Conservation (phyloP, 2,888 invertebrate genomes). For the Onthophagus sagittarius region DNA sequence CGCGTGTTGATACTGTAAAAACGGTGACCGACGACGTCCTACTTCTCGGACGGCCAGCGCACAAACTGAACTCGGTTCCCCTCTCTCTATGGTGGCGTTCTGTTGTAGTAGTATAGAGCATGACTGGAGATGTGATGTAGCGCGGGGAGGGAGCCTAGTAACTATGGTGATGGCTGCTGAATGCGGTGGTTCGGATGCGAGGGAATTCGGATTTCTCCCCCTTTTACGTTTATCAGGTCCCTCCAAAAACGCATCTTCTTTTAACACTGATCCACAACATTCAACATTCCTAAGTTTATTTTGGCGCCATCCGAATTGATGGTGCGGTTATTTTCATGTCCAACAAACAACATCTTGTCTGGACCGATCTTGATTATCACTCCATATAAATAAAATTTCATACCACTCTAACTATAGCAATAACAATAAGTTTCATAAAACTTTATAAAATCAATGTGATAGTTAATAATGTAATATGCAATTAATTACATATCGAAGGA, state of each 20-base stretch:
- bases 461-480: too few relatives aligned
- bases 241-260: background rate
- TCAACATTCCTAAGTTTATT: background rate
- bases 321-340: background rate
- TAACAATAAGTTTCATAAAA: too few relatives aligned
- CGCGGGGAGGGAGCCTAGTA: slow-evolving; percentile 26
- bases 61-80: slow-evolving; percentile 9
- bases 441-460: too few relatives aligned
- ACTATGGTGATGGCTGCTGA: slow-evolving; percentile 23
- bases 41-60: slow-evolving; percentile 1
- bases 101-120: background rate
- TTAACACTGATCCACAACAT: background rate
- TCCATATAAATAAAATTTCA: too few relatives aligned
- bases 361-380: too few relatives aligned
- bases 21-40: background rate
- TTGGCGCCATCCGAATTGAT: background rate
- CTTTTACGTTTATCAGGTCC: background rate
- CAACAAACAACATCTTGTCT: too few relatives aligned
- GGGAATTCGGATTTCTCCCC: slow-evolving; percentile 20
- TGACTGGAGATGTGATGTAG: slow-evolving; percentile 16
- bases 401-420: too few relatives aligned
- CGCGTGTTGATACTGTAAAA: background rate
- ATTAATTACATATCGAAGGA: too few relatives aligned
- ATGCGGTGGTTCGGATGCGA: slow-evolving; percentile 10
- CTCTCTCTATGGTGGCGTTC: background rate